A percentile compares a stretch with the other conserved stretches of the same genome.
Evolutionary conservation across 92 coral and sea anemone genomes (phyloP).

Genomic region (Chrysogorgia sp.): DNA sequence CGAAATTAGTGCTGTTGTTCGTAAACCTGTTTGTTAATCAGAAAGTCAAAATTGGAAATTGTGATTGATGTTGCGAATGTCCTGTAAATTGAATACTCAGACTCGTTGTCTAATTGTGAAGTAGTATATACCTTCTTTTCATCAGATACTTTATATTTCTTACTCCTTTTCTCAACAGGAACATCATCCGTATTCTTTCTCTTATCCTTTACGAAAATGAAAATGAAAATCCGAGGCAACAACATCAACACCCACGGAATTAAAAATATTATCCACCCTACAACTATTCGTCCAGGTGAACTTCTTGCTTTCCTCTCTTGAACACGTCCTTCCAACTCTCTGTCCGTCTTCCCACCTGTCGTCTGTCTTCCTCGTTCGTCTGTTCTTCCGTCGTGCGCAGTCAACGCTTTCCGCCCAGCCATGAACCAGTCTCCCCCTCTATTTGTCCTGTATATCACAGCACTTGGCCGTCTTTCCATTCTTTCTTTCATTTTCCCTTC

Average conservation of each 20-base stretch:
- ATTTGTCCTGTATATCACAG: too few relatives aligned
- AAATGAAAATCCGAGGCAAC: constrained; percentile 20
- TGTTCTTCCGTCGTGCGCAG: constrained; percentile 24
- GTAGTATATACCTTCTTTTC: constrained; percentile 1
- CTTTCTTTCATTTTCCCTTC: background rate
- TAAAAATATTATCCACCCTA: too few relatives aligned
- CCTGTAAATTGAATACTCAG: too few relatives aligned
- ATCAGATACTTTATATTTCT: constrained; percentile 40
- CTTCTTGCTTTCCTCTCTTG: background rate
- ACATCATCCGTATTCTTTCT: constrained; percentile 24
- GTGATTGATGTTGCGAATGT: too few relatives aligned
- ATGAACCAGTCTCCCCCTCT: background rate
- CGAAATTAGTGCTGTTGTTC: too few relatives aligned
- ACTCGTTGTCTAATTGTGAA: too few relatives aligned
- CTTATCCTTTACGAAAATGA: constrained; percentile 35
- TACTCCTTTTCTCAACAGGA: constrained; percentile 1
- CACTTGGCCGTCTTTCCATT: too few relatives aligned
- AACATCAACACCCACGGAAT: constrained; percentile 1
- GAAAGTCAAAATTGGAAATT: too few relatives aligned
- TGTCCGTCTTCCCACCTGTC: background rate
- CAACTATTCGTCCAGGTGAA: too few relatives aligned
- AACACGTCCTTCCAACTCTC: background rate
- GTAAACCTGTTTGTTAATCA: too few relatives aligned
- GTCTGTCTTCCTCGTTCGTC: background rate
- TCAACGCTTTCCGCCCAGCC: background rate